phyloP scores from a whole-genome alignment of 2,888 invertebrate genomes.

The Ellobium chinense region DNA sequence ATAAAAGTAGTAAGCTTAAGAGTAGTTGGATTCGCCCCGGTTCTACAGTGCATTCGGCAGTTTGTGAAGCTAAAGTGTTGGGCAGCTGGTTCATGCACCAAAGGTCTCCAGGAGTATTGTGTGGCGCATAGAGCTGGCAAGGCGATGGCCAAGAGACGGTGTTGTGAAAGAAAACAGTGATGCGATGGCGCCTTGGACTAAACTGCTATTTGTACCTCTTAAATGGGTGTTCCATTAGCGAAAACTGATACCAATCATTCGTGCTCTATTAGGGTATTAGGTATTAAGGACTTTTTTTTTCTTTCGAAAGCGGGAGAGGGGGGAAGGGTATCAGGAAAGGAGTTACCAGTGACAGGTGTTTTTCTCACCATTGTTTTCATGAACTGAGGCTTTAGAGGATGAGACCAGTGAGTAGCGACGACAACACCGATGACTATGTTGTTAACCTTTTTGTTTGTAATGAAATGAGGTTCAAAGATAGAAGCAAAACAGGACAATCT shows the following conservation, averaged over 20 bases:
- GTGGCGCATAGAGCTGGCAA: not conserved
- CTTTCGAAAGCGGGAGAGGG: no score
- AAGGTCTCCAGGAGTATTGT: not conserved
- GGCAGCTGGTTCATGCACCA: conserved; percentile 31
- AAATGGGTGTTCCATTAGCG: conserved; percentile 28
- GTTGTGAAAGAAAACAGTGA: not conserved
- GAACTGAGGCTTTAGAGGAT: no score
- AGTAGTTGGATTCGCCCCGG: no score
- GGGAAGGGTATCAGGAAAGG: no score
- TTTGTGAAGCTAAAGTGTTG: conserved; percentile 16
- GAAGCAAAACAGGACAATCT: no score
- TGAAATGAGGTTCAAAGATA: no score
- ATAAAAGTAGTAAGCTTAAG: no score
- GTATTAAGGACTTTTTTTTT: not conserved
- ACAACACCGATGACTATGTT: no score
- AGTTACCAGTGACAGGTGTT: not conserved
- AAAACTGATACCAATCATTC: conserved; percentile 6
- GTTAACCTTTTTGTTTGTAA: no score
- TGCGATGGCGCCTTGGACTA: not conserved
- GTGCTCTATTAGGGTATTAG: not conserved
- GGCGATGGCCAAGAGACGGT: not conserved
- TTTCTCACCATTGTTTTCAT: no score
- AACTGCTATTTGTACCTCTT: not conserved
- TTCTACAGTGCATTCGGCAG: not conserved
- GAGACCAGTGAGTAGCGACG: no score